Evolutionary conservation across 2,113 vertebrate genomes (phyloP).

Genomic region (Actenoides hombroni): DNA sequence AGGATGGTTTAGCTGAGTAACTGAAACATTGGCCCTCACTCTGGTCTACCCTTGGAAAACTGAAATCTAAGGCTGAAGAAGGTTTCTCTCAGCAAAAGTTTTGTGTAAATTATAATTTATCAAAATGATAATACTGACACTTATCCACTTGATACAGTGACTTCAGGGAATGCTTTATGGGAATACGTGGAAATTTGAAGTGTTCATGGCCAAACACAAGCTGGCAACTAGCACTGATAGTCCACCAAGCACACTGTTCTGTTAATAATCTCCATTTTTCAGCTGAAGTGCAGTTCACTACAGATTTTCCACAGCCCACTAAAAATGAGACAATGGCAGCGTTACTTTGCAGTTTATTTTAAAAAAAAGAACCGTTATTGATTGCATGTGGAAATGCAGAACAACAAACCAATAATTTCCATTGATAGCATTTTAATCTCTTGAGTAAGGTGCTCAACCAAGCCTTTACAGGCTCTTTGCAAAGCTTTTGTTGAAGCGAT

Average conservation of each 20-base stretch:
- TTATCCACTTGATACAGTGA: background rate
- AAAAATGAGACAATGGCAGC: background rate
- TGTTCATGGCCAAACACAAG: background rate
- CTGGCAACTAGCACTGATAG: background rate
- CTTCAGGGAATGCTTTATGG: background rate
- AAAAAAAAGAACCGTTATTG: background rate
- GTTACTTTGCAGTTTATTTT: background rate
- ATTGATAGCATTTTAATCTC: background rate
- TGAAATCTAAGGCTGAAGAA: background rate
- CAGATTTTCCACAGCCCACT: background rate
- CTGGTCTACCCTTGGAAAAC: background rate
- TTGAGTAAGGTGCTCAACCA: background rate
- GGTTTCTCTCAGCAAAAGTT: background rate
- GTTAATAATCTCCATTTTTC: background rate
- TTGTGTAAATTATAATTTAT: background rate
- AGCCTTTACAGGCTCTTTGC: background rate
- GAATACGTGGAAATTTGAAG: background rate
- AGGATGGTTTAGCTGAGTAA: background rate
- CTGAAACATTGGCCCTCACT: background rate
- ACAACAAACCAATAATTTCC: background rate
- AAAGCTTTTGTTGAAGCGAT: rapidly evolving
- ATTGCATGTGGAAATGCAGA: background rate
- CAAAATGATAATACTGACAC: background rate
- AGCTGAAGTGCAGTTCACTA: background rate
- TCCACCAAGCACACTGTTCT: background rate